Conservation (phyloP, 1,140 invertebrate genomes). For the Eurosta solidaginis region DNA sequence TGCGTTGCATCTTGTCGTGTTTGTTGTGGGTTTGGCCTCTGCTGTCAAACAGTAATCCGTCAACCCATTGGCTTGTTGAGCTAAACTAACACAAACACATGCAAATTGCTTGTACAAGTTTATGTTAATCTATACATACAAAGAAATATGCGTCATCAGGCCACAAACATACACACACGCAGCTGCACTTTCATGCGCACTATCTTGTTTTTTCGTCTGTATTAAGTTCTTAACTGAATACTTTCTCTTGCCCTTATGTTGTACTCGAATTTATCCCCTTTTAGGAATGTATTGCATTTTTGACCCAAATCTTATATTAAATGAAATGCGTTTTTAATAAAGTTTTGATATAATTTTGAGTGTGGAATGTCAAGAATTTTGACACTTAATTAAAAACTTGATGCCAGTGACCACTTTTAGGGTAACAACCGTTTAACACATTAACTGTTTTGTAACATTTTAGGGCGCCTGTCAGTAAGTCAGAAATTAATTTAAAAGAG, state of each 20-base stretch:
- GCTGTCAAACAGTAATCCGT: conserved; percentile 15
- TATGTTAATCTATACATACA: not conserved
- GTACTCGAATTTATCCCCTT: no score
- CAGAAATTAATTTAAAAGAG: no score
- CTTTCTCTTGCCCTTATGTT: not conserved
- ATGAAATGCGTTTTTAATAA: not conserved
- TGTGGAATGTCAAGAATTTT: not conserved
- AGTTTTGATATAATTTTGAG: not conserved
- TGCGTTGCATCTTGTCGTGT: not conserved
- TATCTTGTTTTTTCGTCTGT: not conserved
- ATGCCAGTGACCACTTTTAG: not conserved
- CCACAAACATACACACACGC: not conserved
- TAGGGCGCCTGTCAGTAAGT: no score
- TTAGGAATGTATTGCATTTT: no score
- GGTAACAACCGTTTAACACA: not conserved
- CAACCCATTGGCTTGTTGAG: conserved; percentile 26
- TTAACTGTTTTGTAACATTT: no score
- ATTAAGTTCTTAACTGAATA: not conserved
- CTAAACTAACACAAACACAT: not conserved
- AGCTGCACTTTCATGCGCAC: not conserved
- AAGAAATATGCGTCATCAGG: not conserved
- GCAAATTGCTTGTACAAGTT: not conserved
- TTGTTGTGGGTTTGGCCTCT: conserved; percentile 27
- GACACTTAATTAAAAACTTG: conserved; percentile 17
- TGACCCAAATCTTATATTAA: no score